Percentiles rank a stretch among this genome's conserved stretches.
Evolutionary conservation across 2,113 vertebrate species (phyloP).

Genomic region (Calidris pugnax): DNA sequence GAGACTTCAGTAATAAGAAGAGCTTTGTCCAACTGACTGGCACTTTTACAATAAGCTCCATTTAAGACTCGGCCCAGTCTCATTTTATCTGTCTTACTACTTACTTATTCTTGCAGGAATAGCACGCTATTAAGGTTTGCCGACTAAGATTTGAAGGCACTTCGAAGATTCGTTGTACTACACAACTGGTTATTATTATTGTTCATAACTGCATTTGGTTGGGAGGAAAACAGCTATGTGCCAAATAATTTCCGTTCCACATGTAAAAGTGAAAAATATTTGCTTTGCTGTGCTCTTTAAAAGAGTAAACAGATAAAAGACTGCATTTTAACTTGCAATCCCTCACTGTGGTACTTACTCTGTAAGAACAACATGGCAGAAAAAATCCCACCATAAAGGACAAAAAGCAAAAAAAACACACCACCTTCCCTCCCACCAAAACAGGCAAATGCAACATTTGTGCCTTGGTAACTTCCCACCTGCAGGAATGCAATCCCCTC

Average conservation of each 20-base stretch:
- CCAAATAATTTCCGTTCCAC: neutral
- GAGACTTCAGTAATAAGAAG: neutral
- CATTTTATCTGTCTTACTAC: constrained; percentile 49
- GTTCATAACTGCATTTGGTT: constrained; percentile 1
- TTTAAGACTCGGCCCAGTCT: constrained; percentile 23
- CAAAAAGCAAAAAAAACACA: neutral
- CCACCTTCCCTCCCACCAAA: neutral
- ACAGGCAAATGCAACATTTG: neutral
- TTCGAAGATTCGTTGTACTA: constrained; percentile 50
- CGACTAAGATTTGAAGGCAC: constrained; percentile 53
- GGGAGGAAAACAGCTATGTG: neutral
- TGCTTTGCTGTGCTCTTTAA: neutral
- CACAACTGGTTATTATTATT: constrained; percentile 54
- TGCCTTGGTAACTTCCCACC: neutral
- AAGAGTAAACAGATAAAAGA: neutral
- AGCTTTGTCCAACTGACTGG: constrained; percentile 32
- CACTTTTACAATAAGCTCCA: constrained; percentile 24
- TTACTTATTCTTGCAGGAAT: constrained; percentile 16
- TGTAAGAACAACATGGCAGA: neutral
- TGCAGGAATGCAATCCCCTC: neutral
- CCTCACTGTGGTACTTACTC: neutral
- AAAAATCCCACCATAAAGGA: neutral
- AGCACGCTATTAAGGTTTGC: constrained; percentile 32
- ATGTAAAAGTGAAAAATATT: neutral
- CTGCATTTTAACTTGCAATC: neutral